Base-by-base conservation (phyloP, 2,113 vertebrate species). In the Dendrocopos noguchii region DNA sequence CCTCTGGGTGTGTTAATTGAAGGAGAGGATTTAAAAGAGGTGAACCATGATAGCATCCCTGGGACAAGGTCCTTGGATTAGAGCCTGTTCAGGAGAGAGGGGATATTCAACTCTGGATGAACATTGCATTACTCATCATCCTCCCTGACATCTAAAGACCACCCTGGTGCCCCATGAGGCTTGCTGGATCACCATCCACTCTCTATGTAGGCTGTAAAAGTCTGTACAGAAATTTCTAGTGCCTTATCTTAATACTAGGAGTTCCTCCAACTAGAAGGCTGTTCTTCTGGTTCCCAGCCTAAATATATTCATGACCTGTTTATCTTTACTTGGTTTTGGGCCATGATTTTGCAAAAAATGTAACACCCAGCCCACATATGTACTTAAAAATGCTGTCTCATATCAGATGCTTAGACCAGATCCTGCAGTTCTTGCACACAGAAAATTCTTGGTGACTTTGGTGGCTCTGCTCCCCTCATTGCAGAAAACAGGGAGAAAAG, bases 241-340 rank as follows among this genome's bases (percentile, higher is more conserved):
- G n/a, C 61, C 21, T 93, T 82, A 36, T 83, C 79, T 80, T 34
- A 25, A 18, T 22, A 33, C 39, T 15, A 64, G 39, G 55, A 55
- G 27, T 55, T 93, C 70, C 21, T 94, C 77, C 59, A 91, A 65
- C 50, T 75, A 57, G 70, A 93, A 95, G 56, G 61, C 76, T 78
- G 87, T 56, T 56, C 88, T 71, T 65, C 83, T 94, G 68, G 36
- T 86, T 96, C 86, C 80, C 90, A 88, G 88, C 24, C 92, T 96
- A 84, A 96, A 95, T 84, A 88, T 90, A 95, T 44, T 66, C 94
- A 75, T 90, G 91, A 94, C 94, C 90, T 90, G 86, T 83, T 96
- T 95, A 87, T 93, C 84, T 95, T 92, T 84, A 66, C 92, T 72
- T 90, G 73, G 74, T 90, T 90, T 34, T 4, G 73, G 80, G 87